A percentile compares a stretch with the other conserved stretches of the same genome.
phyloP scores from a whole-genome alignment of 1,140 invertebrate species.

The Drosophila fuyamai region DNA sequence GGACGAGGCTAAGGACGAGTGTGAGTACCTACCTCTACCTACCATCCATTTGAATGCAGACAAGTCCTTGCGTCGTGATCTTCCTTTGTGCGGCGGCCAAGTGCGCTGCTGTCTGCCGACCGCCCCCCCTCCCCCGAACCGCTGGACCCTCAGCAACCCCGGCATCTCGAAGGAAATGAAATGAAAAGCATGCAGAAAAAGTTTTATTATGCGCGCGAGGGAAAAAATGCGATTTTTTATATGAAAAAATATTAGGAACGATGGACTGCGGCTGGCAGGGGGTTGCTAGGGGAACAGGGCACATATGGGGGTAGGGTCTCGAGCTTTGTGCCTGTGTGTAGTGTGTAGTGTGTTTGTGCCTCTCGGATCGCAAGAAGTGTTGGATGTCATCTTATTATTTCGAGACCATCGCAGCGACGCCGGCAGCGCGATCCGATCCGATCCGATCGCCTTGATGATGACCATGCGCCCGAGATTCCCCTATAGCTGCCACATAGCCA shows the following conservation, averaged over 20 bases:
- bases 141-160: constrained; percentile 28
- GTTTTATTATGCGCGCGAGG: constrained; percentile 69
- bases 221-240: constrained; percentile 69
- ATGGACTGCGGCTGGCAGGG: constrained; percentile 50
- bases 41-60: constrained; percentile 81
- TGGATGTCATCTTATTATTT: constrained; percentile 85
- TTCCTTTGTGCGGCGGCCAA: constrained; percentile 80
- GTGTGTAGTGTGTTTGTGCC: constrained; percentile 7
- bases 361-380: constrained; percentile 73
- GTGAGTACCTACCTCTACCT: constrained; percentile 52
- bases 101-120: constrained; percentile 68
- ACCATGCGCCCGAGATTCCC: constrained; percentile 72
- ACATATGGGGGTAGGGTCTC: constrained; percentile 36
- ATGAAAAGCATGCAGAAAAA: constrained; percentile 75
- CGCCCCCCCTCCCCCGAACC: constrained; percentile 1
- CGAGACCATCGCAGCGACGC: constrained; percentile 65
- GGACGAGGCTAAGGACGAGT: constrained; percentile 43
- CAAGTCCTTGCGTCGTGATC: constrained; percentile 78
- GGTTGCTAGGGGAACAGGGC: constrained; percentile 38
- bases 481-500: constrained; percentile 31
- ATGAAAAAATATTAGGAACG: constrained; percentile 75
- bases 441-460: constrained; percentile 71
- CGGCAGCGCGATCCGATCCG: constrained; percentile 49
- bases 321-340: constrained; percentile 39
- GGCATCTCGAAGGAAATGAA: constrained; percentile 75